Base-by-base conservation (phyloP, 2,888 invertebrate genomes). In the Sminthurides aquaticus region DNA sequence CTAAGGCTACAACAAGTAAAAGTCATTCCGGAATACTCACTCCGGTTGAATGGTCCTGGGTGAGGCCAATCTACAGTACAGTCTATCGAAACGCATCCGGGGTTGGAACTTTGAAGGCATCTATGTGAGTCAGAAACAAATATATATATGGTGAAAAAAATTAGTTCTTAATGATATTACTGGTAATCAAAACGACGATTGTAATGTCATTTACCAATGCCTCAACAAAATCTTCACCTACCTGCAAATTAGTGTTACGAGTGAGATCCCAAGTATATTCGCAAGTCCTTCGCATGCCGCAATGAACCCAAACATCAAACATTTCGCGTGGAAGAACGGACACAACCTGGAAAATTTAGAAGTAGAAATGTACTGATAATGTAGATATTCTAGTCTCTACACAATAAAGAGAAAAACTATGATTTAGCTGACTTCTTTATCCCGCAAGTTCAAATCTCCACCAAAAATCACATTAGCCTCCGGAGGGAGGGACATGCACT, bases 371-470 rank as follows among this genome's bases (percentile, higher is more conserved):
- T n/a, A n/a, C n/a, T n/a, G n/a, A n/a, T n/a, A n/a, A n/a, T n/a
- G n/a, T n/a, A n/a, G n/a, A n/a, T n/a, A n/a, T n/a, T n/a, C n/a
- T n/a, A n/a, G n/a, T n/a, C n/a, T n/a, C n/a, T n/a, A n/a, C n/a
- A n/a, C n/a, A n/a, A n/a, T n/a, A n/a, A 34, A 5, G 43, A 34
- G 43, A 5, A 34, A 34, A 34, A 34, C 8, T 15, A 34, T 34
- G 43, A 34, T 34, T 11, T 34, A n/a, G 20, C 54, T 66, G 69
- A 83, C 83, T 78, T 85, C 85, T 69, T 79, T 79, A 73, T 85
- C 84, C 49, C 84, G 76, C 1, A 84, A 74, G 75, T 85, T 85
- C 29, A 85, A 75, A 76, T 85, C 85, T 1, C 85, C 85, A 28
- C 81, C 85, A 76, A 84, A 82, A 55, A 85, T 77, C 0, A 82